A percentile compares a stretch with the other conserved stretches of the same genome.
Evolutionary conservation across 2,888 invertebrate species (phyloP).

Genomic region (Adela reaumurella): DNA sequence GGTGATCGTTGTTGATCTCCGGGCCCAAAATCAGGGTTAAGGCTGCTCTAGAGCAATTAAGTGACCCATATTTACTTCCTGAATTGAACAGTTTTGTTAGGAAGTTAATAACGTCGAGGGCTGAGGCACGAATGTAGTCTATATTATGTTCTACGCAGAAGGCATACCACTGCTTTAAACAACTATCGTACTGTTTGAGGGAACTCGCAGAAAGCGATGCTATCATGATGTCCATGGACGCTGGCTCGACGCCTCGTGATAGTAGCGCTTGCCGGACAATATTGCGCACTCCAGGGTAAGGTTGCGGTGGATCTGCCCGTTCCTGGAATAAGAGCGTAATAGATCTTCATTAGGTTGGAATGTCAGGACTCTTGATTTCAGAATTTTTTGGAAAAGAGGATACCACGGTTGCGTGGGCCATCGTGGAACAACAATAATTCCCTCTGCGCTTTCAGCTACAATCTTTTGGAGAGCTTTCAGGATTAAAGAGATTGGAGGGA

Average conservation of each 20-base stretch:
- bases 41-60: no score
- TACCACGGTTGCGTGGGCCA: constrained; percentile 19
- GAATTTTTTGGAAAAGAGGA: constrained; percentile 13
- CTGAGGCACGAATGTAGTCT: no score
- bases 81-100: no score
- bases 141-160: no score
- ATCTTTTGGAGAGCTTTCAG: constrained; percentile 18
- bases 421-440: constrained; percentile 18
- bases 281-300: constrained; percentile 8
- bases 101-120: no score
- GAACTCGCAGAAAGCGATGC: no score
- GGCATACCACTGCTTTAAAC: no score
- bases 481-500: constrained; percentile 18
- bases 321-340: constrained; percentile 7
- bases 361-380: constrained; percentile 3
- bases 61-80: no score
- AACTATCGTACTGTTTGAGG: no score
- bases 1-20: no score
- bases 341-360: constrained; percentile 5
- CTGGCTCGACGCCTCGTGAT: not conserved
- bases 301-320: constrained; percentile 3
- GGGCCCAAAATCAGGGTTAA: no score
- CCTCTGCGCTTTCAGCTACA: constrained; percentile 15
- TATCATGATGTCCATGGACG: no score
- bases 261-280: constrained; percentile 8